Percentiles rank a stretch among this genome's conserved stretches.
These are phyloP conservation scores for Acromyrmex charruanus DNA, from an alignment of 1,140 invertebrate genomes.

Conservation along the genomic window DNA sequence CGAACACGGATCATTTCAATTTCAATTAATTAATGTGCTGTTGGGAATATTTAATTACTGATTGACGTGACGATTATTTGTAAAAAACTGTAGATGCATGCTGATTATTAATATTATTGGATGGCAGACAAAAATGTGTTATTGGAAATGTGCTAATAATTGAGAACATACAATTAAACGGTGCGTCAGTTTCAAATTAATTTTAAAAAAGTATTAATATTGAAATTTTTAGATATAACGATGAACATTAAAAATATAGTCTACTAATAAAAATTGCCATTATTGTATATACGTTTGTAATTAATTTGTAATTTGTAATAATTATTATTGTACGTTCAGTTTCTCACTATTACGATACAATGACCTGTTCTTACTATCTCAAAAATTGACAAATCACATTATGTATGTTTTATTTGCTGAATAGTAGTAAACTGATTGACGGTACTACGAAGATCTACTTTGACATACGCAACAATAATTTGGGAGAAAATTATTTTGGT, in stretches of 20 bases:
- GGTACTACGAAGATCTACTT: not conserved
- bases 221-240: not conserved
- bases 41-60: conserved; percentile 10
- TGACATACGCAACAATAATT: conserved; percentile 31
- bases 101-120: conserved; percentile 14
- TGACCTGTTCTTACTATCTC: not conserved
- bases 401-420: not conserved
- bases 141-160: not conserved
- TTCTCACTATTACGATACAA: not conserved
- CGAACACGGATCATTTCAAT: conserved; percentile 18
- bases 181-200: not conserved
- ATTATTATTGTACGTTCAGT: not conserved
- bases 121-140: not conserved
- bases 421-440: not conserved
- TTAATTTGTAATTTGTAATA: not conserved
- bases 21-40: conserved; percentile 29
- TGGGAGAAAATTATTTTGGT: conserved; percentile 23
- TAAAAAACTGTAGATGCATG: not conserved
- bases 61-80: conserved; percentile 21
- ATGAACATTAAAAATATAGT: not conserved
- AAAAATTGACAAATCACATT: not conserved
- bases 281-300: not conserved
- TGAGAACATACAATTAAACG: not conserved
- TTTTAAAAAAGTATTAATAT: not conserved
- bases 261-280: not conserved